A percentile compares a stretch with the other conserved stretches of the same genome.
These are phyloP conservation scores for Andrena marginata DNA, from an alignment of 2,888 invertebrate species.

Conservation along the genomic window DNA sequence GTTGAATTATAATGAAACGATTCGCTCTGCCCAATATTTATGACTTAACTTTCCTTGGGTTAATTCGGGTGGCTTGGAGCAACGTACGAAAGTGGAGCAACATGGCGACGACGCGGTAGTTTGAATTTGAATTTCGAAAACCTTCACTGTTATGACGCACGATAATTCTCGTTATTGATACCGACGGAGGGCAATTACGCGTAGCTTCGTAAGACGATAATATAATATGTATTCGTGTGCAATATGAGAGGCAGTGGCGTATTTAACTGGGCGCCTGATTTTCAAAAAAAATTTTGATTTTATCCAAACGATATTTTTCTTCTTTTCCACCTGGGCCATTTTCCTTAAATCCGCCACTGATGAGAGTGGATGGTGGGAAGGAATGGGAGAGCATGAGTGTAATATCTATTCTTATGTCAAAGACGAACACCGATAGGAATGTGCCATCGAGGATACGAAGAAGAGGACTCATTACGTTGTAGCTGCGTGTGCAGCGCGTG, in stretches of 20 bases:
- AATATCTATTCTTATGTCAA: slow-evolving; percentile 51
- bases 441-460: slow-evolving; percentile 77
- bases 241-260: no score
- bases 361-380: slow-evolving; percentile 3
- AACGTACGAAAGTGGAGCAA: background rate
- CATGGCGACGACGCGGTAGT: background rate
- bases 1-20: background rate
- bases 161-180: slow-evolving; percentile 21
- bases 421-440: slow-evolving; percentile 76
- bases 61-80: background rate
- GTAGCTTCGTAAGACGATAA: background rate
- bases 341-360: no score
- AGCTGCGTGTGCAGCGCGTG: slow-evolving; percentile 15
- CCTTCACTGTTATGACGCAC: background rate
- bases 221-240: background rate
- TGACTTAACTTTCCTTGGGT: background rate
- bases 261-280: no score
- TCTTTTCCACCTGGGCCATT: no score
- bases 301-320: no score
- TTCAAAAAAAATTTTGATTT: no score
- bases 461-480: slow-evolving; percentile 68
- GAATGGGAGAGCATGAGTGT: background rate
- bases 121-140: background rate
- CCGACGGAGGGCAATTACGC: background rate
- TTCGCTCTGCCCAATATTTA: background rate